These are phyloP conservation scores for Macaria notata DNA, from an alignment of 2,888 invertebrate species.

Conservation along the genomic window DNA sequence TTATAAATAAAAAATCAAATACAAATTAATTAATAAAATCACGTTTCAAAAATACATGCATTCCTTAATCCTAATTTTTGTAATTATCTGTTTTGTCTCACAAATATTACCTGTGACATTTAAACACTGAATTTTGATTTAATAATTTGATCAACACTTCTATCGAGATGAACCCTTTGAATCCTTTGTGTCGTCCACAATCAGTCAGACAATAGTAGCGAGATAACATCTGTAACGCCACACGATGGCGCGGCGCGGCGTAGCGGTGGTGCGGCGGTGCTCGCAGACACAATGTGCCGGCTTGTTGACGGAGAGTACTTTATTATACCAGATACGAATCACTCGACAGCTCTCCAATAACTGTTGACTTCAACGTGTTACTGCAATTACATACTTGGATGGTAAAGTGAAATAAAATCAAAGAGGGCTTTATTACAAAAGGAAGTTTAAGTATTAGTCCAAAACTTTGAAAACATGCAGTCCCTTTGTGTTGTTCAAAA, in stretches of 20 bases:
- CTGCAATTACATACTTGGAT: conserved; percentile 34
- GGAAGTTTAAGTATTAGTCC: too few relatives aligned
- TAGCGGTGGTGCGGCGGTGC: too few relatives aligned
- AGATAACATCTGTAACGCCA: conserved; percentile 75
- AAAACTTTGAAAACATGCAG: too few relatives aligned
- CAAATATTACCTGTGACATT: background rate
- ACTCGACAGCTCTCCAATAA: conserved; percentile 49
- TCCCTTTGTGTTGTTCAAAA: too few relatives aligned
- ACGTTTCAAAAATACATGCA: too few relatives aligned
- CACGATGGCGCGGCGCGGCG: conserved; percentile 68
- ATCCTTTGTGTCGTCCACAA: conserved; percentile 36
- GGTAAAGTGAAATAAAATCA: too few relatives aligned
- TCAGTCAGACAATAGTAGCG: conserved; percentile 46
- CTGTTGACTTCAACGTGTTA: conserved; percentile 55
- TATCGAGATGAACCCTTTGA: conserved; percentile 15
- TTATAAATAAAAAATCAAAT: too few relatives aligned
- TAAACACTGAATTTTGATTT: too few relatives aligned
- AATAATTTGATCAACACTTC: too few relatives aligned
- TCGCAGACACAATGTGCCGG: background rate
- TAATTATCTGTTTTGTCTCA: background rate
- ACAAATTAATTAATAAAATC: too few relatives aligned
- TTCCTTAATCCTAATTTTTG: too few relatives aligned
- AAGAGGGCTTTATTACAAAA: too few relatives aligned
- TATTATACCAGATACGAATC: conserved; percentile 66
- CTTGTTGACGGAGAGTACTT: conserved; percentile 57